A percentile compares a stretch with the other conserved stretches of the same genome.
Evolutionary conservation across 2,113 vertebrate species (phyloP).

Genomic region (Thomomys bottae): DNA sequence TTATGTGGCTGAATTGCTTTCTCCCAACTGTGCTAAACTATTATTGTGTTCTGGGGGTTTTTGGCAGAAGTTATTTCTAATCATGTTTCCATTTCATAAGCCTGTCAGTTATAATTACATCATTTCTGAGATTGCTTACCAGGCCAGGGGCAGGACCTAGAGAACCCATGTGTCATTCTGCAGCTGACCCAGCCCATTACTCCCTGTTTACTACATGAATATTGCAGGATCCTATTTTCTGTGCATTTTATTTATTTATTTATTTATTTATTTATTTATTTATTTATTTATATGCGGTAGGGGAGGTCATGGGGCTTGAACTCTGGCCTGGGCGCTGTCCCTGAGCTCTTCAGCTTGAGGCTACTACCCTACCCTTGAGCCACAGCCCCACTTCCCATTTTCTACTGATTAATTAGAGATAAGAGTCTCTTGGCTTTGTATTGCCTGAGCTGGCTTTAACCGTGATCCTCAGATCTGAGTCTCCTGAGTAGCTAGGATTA

Average conservation of each 20-base stretch:
- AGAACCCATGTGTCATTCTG: neutral
- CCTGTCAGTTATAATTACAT: neutral
- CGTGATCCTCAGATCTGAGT: too few species aligned
- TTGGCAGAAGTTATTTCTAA: slow-evolving; percentile 19
- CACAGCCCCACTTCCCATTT: too few species aligned
- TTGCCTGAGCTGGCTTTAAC: too few species aligned
- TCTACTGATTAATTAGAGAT: too few species aligned
- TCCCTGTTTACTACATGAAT: neutral
- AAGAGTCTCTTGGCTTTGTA: too few species aligned
- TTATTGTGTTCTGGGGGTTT: neutral
- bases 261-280: too few species aligned
- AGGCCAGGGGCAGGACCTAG: neutral
- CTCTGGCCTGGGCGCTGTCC: too few species aligned
- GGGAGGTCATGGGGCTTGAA: too few species aligned
- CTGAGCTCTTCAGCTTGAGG: too few species aligned
- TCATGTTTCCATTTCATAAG: slow-evolving; percentile 1
- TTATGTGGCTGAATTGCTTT: slow-evolving; percentile 36
- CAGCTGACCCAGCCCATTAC: neutral
- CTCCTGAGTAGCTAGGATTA: too few species aligned
- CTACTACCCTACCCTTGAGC: too few species aligned
- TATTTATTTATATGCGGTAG: too few species aligned
- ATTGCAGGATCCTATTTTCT: neutral
- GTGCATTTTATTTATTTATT: slow-evolving; percentile 3
- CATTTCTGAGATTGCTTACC: neutral
- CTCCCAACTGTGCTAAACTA: neutral